phyloP scores from a whole-genome alignment of 1,140 invertebrate species.

The Goniozus legneri region DNA sequence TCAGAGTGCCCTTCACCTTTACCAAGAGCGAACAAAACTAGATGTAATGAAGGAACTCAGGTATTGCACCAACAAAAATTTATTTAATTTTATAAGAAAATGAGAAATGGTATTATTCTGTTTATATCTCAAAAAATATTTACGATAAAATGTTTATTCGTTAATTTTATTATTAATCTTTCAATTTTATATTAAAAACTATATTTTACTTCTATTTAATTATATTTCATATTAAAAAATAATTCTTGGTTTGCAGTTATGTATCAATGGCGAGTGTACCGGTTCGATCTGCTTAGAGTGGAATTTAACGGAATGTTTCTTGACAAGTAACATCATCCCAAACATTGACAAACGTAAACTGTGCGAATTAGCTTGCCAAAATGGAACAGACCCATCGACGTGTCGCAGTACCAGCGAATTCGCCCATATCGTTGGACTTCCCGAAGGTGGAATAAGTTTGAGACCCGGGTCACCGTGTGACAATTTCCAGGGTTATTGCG shows the following conservation, averaged over 20 bases:
- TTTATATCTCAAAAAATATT: not conserved
- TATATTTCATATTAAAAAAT: too few species aligned
- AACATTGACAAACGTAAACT: conserved; percentile 83
- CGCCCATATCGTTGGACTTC: conserved; percentile 68
- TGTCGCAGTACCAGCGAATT: conserved; percentile 87
- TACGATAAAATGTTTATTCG: not conserved
- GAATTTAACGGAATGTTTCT: conserved; percentile 92
- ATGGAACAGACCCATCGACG: conserved; percentile 70
- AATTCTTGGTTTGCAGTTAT: conserved; percentile 67
- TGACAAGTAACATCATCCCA: conserved; percentile 80
- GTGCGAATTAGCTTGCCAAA: conserved; percentile 95
- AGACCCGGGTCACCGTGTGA: conserved; percentile 95
- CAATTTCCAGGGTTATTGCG: conserved; percentile 98
- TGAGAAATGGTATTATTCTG: too few species aligned
- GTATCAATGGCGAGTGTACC: conserved; percentile 88
- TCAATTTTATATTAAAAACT: not conserved
- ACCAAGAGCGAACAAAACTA: conserved; percentile 75
- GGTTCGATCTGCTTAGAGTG: conserved; percentile 95
- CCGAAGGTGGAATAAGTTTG: conserved; percentile 81
- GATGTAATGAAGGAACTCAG: conserved; percentile 79
- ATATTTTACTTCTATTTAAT: not conserved
- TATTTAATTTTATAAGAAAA: too few species aligned
- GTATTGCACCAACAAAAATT: too few species aligned
- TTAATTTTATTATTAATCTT: too few species aligned
- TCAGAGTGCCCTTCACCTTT: conserved; percentile 81